phyloP scores from a whole-genome alignment of 2,113 vertebrate genomes.

The Larimichthys crocea region DNA sequence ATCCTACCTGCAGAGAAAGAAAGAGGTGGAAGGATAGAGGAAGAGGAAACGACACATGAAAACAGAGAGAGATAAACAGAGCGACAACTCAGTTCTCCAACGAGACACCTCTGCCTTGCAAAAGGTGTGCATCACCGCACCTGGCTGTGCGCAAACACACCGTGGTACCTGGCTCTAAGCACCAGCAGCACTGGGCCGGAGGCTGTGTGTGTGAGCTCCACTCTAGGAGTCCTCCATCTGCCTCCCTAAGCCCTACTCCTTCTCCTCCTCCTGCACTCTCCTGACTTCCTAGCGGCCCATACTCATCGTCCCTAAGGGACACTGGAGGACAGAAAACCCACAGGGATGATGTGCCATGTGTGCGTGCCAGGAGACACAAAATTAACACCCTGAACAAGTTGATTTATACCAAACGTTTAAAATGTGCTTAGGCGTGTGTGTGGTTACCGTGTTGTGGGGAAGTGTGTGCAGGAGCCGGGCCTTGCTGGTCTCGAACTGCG shows the following conservation, averaged over 20 bases:
- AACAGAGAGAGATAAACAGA: constrained; percentile 26
- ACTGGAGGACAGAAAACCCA: constrained; percentile 81
- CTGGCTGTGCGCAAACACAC: constrained; percentile 77
- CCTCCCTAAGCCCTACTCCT: constrained; percentile 82
- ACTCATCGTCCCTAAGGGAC: constrained; percentile 81
- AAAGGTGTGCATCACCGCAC: constrained; percentile 78
- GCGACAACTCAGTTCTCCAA: constrained; percentile 12
- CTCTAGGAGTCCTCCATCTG: constrained; percentile 76
- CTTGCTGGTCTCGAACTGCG: constrained; percentile 88
- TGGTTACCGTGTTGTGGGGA: constrained; percentile 85
- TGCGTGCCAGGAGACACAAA: not conserved
- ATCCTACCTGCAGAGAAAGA: constrained; percentile 79
- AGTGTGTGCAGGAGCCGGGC: constrained; percentile 81
- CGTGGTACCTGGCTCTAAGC: constrained; percentile 84
- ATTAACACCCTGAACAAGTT: not conserved
- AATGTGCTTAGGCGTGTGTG: not conserved
- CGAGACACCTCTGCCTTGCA: constrained; percentile 27
- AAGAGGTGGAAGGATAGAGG: not conserved
- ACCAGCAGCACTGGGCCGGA: constrained; percentile 85
- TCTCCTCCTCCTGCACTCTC: constrained; percentile 66
- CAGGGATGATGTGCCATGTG: constrained; percentile 50
- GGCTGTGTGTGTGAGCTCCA: constrained; percentile 75
- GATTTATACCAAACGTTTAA: not conserved
- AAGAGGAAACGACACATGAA: not conserved
- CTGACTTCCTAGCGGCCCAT: constrained; percentile 78